Base-by-base conservation (phyloP, 2,113 vertebrate species). In the Corythornis vintsioides region DNA sequence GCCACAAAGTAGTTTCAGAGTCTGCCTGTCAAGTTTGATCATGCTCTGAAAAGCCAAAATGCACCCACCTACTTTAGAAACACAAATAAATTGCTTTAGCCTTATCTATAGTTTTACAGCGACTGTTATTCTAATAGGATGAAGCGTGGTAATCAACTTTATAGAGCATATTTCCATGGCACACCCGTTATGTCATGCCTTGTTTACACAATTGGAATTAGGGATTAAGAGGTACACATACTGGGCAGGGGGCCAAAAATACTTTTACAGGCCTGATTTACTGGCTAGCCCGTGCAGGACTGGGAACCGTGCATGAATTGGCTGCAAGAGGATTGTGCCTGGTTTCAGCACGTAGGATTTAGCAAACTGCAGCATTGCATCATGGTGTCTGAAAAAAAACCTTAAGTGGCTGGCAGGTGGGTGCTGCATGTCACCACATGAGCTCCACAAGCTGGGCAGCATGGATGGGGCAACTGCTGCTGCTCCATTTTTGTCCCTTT, bases 201-300 rank as follows among this genome's bases (percentile, higher is more conserved):
- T 95, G 96, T 96, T 96, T 96, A 96, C 94, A 95, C 92, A 95
- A 95, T 79, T 82, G 95, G 94, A 95, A 93, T 90, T 95, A 95
- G 66, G 93, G 94, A 96, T 96, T 95, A 96, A 88, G 92, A 95
- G 86, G 94, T 95, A 94, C 88, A 96, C 88, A 92, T 73, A 79
- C 91, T 95, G 92, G 96, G 96, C 89, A 88, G n/a, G 66, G 63
- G 64, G 90, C 96, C 96, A 96, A 70, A 95, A 94, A 95, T 72
- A 95, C 94, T 94, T 89, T 94, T 91, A 96, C 79, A 81, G 77
- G 53, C 69, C 87, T 88, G 87, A 93, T 91, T 93, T 88, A 67
- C 57, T 65, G 85, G 79, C 79, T 28, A 13, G 75, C 43, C 79
- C 4, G 0, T 92, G 93, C 87, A 43, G 85, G 87, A 33, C 40